phyloP scores from a whole-genome alignment of 92 coral and sea anemone genomes.

The Zoanthus solanderi region DNA sequence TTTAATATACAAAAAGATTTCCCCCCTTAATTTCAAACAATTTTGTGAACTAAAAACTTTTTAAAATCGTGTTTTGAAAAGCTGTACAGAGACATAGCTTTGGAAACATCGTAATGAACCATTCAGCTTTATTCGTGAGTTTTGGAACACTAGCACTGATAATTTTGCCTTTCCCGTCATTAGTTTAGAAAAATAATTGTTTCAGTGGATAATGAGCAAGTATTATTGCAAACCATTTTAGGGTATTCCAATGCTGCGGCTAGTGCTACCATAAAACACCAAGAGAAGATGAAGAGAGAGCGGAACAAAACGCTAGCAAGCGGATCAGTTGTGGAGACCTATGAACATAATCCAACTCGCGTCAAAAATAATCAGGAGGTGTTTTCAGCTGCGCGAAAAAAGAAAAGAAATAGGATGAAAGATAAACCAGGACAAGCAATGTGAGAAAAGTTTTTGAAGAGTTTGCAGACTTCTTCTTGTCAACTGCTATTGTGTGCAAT shows the following conservation, averaged over 20 bases:
- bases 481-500: background rate
- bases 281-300: constrained; percentile 84
- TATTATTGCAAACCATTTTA: constrained; percentile 10
- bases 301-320: constrained; percentile 72
- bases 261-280: constrained; percentile 76
- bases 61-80: no score
- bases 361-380: constrained; percentile 81
- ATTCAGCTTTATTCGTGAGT: no score
- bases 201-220: background rate
- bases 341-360: constrained; percentile 82
- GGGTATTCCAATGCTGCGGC: constrained; percentile 91
- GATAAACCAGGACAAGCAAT: constrained; percentile 65
- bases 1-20: no score
- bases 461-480: background rate
- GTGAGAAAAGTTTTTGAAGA: constrained; percentile 14
- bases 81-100: no score
- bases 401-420: constrained; percentile 58
- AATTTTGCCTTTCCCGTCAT: background rate
- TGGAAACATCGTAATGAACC: no score
- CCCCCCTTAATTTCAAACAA: no score
- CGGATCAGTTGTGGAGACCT: constrained; percentile 86
- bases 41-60: no score
- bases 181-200: background rate
- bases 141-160: no score
- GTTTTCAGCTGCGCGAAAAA: constrained; percentile 65